These are phyloP conservation scores for Montipora capitata DNA, from an alignment of 92 coral and sea anemone species.

Conservation along the genomic window DNA sequence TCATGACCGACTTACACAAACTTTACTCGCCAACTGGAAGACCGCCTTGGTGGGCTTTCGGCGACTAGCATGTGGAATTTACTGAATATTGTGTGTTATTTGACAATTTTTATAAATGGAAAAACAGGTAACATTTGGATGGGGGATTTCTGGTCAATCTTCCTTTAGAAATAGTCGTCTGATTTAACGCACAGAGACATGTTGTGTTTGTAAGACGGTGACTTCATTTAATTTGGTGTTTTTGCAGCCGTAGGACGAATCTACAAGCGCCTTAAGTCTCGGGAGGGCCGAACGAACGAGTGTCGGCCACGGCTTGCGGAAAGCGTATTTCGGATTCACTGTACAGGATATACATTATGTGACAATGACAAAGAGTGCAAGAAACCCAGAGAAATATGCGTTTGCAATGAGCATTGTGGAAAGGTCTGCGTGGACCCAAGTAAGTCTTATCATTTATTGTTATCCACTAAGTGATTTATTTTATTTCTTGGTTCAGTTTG, in stretches of 20 bases:
- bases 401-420: conserved; percentile 95
- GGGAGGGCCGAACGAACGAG: conserved; percentile 78
- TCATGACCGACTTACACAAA: conserved; percentile 52
- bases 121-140: conserved; percentile 84
- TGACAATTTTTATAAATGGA: conserved; percentile 79
- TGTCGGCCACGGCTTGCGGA: conserved; percentile 81
- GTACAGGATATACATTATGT: conserved; percentile 70
- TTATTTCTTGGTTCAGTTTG: neutral
- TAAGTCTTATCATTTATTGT: conserved; percentile 68
- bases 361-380: conserved; percentile 86
- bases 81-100: conserved; percentile 82
- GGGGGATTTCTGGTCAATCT: conserved; percentile 82
- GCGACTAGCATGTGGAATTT: conserved; percentile 86
- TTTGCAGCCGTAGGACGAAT: conserved; percentile 70
- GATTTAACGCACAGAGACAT: neutral
- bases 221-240: conserved; percentile 34
- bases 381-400: conserved; percentile 78
- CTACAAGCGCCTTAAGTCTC: conserved; percentile 87
- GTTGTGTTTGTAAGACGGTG: conserved; percentile 22
- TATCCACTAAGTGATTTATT: conserved; percentile 2
- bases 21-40: conserved; percentile 50
- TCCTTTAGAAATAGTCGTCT: neutral
- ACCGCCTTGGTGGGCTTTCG: conserved; percentile 76
- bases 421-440: conserved; percentile 89
- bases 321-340: conserved; percentile 60